Conservation (phyloP, 2,888 invertebrate genomes). For the Spicauda simplicius region DNA sequence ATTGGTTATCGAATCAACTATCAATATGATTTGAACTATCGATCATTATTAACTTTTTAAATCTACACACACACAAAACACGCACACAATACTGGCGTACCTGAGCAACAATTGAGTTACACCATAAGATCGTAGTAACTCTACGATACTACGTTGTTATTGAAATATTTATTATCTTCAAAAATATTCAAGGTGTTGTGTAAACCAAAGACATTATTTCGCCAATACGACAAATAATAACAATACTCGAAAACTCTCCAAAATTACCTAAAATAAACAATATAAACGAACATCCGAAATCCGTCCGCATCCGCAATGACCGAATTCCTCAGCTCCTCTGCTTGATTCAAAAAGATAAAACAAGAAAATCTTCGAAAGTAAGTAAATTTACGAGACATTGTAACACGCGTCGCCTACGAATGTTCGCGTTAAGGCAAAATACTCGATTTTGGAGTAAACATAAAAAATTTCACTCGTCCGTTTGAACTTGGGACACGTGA, state of each 20-base stretch:
- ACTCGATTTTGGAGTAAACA: conserved; percentile 39
- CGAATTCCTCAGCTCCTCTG: background rate
- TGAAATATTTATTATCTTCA: too few relatives aligned
- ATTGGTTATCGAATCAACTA: too few relatives aligned
- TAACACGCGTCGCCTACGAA: conserved; percentile 36
- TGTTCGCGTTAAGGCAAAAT: conserved; percentile 38
- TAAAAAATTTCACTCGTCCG: conserved; percentile 40
- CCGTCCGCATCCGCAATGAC: background rate
- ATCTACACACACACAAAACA: too few relatives aligned
- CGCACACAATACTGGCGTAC: too few relatives aligned
- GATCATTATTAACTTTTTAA: too few relatives aligned
- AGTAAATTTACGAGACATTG: conserved; percentile 31
- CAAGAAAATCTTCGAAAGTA: conserved; percentile 25
- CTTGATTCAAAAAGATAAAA: conserved; percentile 19
- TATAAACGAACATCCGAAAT: background rate
- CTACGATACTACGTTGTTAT: too few relatives aligned
- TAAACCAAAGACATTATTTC: background rate
- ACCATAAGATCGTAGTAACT: too few relatives aligned
- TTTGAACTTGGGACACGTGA: conserved; percentile 31
- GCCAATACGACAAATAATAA: background rate
- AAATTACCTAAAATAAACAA: background rate
- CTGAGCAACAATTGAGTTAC: too few relatives aligned
- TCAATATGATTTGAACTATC: too few relatives aligned
- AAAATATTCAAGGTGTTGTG: too few relatives aligned
- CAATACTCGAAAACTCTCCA: conserved; percentile 6